phyloP scores from a whole-genome alignment of 1,140 invertebrate species.

The Zaprionus capensis region DNA sequence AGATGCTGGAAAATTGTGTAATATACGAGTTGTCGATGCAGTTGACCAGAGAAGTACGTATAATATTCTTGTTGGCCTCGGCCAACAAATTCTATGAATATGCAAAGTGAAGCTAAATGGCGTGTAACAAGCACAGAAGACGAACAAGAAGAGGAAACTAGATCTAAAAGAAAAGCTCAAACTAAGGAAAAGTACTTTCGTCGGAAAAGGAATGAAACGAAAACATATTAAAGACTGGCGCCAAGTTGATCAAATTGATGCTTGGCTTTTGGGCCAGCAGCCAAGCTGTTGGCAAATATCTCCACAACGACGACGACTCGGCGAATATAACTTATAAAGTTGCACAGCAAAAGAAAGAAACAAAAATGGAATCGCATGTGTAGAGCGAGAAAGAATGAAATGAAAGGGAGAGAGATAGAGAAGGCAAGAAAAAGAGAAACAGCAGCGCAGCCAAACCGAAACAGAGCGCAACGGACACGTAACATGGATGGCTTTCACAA shows the following conservation, averaged over 20 bases:
- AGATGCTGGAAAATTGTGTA: slow-evolving; percentile 42
- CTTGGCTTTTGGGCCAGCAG: slow-evolving; percentile 67
- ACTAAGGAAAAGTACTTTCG: slow-evolving; percentile 18
- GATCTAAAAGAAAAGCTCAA: slow-evolving; percentile 39
- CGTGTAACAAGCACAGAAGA: slow-evolving; percentile 63
- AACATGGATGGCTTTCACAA: slow-evolving; percentile 48
- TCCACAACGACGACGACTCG: background rate
- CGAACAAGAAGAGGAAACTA: slow-evolving; percentile 4
- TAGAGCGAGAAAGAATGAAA: slow-evolving; percentile 9
- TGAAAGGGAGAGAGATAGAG: background rate
- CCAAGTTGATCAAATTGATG: slow-evolving; percentile 81
- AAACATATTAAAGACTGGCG: slow-evolving; percentile 78
- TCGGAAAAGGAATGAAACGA: slow-evolving; percentile 29
- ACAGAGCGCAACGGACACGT: slow-evolving; percentile 72
- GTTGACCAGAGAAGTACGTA: slow-evolving; percentile 58
- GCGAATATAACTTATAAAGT: slow-evolving; percentile 65
- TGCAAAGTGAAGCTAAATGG: slow-evolving; percentile 74
- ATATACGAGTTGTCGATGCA: slow-evolving; percentile 38
- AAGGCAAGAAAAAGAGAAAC: background rate
- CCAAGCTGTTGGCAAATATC: slow-evolving; percentile 53
- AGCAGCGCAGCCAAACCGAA: slow-evolving; percentile 25
- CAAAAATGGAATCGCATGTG: slow-evolving; percentile 40
- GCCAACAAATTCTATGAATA: slow-evolving; percentile 55
- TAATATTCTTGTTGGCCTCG: slow-evolving; percentile 36
- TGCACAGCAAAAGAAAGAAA: slow-evolving; percentile 39